These are phyloP conservation scores for Pristionchus exspectatus DNA, from an alignment of 2,888 invertebrate genomes.

Conservation along the genomic window DNA sequence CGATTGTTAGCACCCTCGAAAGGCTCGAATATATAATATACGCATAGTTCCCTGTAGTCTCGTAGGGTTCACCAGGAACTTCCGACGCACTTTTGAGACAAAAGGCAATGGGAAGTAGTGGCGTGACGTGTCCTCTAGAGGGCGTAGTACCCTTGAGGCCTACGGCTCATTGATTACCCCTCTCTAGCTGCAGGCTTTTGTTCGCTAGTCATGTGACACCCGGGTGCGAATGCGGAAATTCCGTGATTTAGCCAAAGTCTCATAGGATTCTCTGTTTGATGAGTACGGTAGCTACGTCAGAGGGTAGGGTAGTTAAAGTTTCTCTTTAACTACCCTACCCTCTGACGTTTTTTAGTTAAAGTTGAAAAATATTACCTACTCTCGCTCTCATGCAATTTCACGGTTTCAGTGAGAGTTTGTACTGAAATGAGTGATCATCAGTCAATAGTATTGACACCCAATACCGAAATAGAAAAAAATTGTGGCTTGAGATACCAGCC, in stretches of 20 bases:
- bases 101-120: neutral
- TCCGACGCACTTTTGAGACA: neutral
- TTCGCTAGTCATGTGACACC: neutral
- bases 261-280: neutral
- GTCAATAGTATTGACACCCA: no score
- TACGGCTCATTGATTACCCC: constrained; percentile 14
- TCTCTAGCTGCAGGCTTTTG: neutral
- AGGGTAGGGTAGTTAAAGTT: neutral
- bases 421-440: no score
- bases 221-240: neutral
- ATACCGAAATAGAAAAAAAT: no score
- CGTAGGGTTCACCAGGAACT: neutral
- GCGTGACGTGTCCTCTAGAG: neutral
- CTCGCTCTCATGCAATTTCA: no score
- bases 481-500: no score
- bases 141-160: neutral
- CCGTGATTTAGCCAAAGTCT: neutral
- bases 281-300: neutral
- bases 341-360: no score
- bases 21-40: neutral
- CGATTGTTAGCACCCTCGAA: neutral
- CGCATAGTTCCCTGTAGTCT: neutral
- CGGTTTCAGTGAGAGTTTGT: no score
- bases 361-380: no score
- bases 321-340: no score